phyloP scores from a whole-genome alignment of 2,797 vertebrate species.

The Clarias laeviceps region DNA sequence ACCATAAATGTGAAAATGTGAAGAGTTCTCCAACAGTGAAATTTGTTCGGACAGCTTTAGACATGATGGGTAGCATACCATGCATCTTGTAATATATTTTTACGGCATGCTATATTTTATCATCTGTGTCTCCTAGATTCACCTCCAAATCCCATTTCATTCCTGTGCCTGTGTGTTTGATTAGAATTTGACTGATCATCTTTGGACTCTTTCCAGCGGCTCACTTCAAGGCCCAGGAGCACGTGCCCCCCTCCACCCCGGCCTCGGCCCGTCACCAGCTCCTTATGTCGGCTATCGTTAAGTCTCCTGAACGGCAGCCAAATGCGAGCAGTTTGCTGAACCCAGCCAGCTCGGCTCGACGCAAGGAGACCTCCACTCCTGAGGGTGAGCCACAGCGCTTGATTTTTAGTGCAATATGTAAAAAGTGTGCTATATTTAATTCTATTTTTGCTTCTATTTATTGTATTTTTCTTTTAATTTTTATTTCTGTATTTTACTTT shows the following conservation, averaged over 20 bases:
- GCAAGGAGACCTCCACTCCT: conserved; percentile 91
- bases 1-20: background rate
- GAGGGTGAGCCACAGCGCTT: conserved; percentile 80
- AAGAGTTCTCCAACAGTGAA: background rate
- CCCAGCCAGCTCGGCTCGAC: conserved; percentile 84
- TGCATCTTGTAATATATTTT: background rate
- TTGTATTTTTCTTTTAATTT: too few relatives aligned
- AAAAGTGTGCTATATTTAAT: too few relatives aligned
- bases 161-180: background rate
- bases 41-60: background rate
- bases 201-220: conserved; percentile 76
- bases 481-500: too few relatives aligned
- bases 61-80: background rate
- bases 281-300: conserved; percentile 97
- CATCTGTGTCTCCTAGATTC: background rate
- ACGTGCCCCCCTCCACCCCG: conserved; percentile 86
- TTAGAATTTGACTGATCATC: background rate
- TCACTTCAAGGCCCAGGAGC: conserved; percentile 94
- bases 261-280: conserved; percentile 96
- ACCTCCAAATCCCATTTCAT: background rate
- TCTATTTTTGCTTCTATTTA: too few relatives aligned
- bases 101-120: background rate
- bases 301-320: conserved; percentile 95
- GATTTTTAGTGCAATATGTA: too few relatives aligned
- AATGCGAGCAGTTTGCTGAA: conserved; percentile 93